Evolutionary conservation across 2,797 vertebrate species (phyloP).

Genomic region (Aviceda leuphotes): DNA sequence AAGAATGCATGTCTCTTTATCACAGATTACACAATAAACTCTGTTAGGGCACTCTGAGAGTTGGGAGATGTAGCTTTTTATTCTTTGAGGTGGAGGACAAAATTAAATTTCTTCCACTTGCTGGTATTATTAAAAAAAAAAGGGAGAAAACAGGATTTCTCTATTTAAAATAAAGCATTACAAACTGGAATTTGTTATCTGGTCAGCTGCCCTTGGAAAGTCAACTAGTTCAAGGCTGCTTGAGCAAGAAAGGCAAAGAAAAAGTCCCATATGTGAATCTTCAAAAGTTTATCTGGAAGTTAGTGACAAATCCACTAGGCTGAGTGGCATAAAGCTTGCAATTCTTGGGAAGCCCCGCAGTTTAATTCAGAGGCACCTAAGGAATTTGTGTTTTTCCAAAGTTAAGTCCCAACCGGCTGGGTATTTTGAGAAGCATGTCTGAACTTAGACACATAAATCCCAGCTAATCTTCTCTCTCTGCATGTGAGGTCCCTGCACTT

Average conservation of each 20-base stretch:
- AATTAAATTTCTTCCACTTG: not conserved
- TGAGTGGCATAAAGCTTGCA: not conserved
- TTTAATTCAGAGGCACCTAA: not conserved
- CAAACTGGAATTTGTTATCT: not conserved
- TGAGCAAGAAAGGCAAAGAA: not conserved
- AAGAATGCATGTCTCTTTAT: not conserved
- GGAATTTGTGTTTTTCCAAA: not conserved
- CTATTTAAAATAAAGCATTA: not conserved
- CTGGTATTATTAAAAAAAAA: not conserved
- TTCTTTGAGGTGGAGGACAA: not conserved
- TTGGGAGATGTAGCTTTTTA: not conserved
- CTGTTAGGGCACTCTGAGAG: not conserved
- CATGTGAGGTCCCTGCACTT: not conserved
- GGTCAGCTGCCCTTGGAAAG: not conserved
- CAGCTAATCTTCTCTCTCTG: slow-evolving; percentile 14
- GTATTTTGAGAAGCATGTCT: slow-evolving; percentile 28
- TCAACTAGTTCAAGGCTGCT: not conserved
- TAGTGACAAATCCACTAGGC: not conserved
- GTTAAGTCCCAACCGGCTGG: not conserved
- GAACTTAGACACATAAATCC: slow-evolving; percentile 7
- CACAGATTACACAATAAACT: not conserved
- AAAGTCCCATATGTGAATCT: not conserved
- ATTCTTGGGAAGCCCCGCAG: not conserved
- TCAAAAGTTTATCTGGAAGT: not conserved
- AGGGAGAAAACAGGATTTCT: not conserved